Base-by-base conservation (phyloP, 2,797 vertebrate genomes). In the Micrastur ruficollis region DNA sequence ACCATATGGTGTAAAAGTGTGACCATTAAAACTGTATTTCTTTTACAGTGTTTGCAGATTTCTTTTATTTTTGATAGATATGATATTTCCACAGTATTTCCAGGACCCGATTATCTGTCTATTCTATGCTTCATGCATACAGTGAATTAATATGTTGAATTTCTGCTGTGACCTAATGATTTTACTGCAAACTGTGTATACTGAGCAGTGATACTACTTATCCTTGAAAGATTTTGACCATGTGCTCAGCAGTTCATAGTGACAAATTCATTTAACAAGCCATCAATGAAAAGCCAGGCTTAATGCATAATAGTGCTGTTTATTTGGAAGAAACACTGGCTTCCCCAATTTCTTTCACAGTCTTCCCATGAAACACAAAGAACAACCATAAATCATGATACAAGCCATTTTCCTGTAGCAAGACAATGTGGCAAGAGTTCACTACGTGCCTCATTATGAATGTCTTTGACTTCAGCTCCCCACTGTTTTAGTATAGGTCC, bases 261-360 rank as follows among this genome's bases (percentile, higher is more conserved):
- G 92, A 68, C 53, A 92, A 86, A 78, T 76, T 81, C 29, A 70
- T 91, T 93, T 95, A 85, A 90, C 29, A 80, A 89, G n/a, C 61
- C 49, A 50, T 65, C 70, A 29, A 0, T 31, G 50, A 93, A 86
- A 67, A 73, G 12, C 29, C 18, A 66, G 67, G 31, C 79, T 97
- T 95, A 93, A 84, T 65, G 13, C 26, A 15, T 74, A 85, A 74
- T 73, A 23, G 4, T 76, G 65, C 67, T 73, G 62, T 90, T 95
- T 90, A 71, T 85, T 93, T 96, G 91, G 79, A 93, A 96, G 93
- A 95, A 98, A 74, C 50, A 36, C 82, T 92, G 75, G n/a, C 96
- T 97, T 92, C 62, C 36, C 78, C 95, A 67, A 62, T 95, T 97
- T 96, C 65, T 97, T 97, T 96, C 93, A 67, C 92, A 94, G 73